Conservation (phyloP, 2,888 invertebrate genomes). For the Andrena dorsata region DNA sequence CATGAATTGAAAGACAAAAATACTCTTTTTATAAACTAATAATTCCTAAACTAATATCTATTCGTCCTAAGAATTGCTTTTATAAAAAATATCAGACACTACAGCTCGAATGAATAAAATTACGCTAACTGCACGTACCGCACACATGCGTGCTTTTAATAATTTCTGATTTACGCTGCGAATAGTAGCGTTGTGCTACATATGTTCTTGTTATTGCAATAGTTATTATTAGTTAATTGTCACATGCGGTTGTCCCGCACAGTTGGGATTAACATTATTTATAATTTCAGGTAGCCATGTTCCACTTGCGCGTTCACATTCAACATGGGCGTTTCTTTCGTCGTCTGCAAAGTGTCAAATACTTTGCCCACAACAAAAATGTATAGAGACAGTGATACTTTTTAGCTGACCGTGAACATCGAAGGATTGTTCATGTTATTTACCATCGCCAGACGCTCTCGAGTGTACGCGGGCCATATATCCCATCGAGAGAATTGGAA, state of each 20-base stretch:
- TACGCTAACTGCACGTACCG: too few species aligned
- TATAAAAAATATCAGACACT: not conserved
- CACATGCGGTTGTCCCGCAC: not conserved
- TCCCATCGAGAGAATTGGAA: constrained; percentile 28
- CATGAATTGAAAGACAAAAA: not conserved
- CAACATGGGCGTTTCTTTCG: constrained; percentile 79
- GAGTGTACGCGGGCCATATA: constrained; percentile 15
- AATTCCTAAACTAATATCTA: too few species aligned
- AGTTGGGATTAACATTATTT: constrained; percentile 58
- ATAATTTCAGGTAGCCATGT: constrained; percentile 69
- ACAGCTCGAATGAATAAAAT: not conserved
- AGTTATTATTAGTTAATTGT: constrained; percentile 28
- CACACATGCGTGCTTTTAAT: not conserved
- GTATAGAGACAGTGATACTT: constrained; percentile 36
- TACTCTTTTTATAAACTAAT: not conserved
- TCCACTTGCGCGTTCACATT: constrained; percentile 42
- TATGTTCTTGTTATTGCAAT: not conserved
- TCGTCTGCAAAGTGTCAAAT: constrained; percentile 80
- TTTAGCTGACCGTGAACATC: constrained; percentile 22
- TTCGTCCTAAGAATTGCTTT: not conserved
- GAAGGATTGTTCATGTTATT: constrained; percentile 20
- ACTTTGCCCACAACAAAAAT: constrained; percentile 58
- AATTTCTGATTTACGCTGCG: constrained; percentile 5
- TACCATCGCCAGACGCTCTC: constrained; percentile 21
- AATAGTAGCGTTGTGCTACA: not conserved